These are phyloP conservation scores for Adineta ricciae DNA, from an alignment of 2,888 invertebrate species.

Conservation along the genomic window DNA sequence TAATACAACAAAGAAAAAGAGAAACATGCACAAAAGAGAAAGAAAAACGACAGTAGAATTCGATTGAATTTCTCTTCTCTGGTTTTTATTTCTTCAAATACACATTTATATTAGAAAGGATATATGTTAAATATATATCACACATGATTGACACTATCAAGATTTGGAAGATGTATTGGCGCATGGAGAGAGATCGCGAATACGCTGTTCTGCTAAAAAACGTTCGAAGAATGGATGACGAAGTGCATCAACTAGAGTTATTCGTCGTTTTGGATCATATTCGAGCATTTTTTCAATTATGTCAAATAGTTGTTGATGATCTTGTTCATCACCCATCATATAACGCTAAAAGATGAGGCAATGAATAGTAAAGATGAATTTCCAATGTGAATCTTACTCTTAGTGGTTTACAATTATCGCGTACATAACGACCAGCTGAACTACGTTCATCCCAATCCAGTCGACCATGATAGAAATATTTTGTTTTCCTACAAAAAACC, in stretches of 20 bases:
- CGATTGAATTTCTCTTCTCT: neutral
- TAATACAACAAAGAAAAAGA: neutral
- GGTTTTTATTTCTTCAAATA: neutral
- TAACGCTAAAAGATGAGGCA: conserved; percentile 63
- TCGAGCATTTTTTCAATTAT: conserved; percentile 56
- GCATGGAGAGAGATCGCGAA: neutral
- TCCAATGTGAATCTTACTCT: conserved; percentile 57
- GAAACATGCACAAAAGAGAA: neutral
- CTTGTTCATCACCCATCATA: conserved; percentile 72
- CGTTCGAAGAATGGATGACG: conserved; percentile 31
- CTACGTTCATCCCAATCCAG: conserved; percentile 95
- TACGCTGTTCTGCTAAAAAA: neutral
- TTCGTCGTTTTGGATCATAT: conserved; percentile 33
- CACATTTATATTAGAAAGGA: neutral
- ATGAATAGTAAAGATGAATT: conserved; percentile 24
- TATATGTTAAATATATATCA: conserved; percentile 11
- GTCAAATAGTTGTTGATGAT: conserved; percentile 84
- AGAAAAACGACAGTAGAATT: neutral
- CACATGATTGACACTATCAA: neutral
- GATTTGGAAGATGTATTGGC: neutral
- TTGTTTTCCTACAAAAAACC: conserved; percentile 60
- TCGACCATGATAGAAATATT: conserved; percentile 93
- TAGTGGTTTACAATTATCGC: conserved; percentile 92
- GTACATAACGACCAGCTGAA: conserved; percentile 87
- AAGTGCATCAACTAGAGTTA: conserved; percentile 24